These are phyloP conservation scores for Anthopleura xanthogrammica DNA, from an alignment of 92 coral and sea anemone species.

Conservation along the genomic window DNA sequence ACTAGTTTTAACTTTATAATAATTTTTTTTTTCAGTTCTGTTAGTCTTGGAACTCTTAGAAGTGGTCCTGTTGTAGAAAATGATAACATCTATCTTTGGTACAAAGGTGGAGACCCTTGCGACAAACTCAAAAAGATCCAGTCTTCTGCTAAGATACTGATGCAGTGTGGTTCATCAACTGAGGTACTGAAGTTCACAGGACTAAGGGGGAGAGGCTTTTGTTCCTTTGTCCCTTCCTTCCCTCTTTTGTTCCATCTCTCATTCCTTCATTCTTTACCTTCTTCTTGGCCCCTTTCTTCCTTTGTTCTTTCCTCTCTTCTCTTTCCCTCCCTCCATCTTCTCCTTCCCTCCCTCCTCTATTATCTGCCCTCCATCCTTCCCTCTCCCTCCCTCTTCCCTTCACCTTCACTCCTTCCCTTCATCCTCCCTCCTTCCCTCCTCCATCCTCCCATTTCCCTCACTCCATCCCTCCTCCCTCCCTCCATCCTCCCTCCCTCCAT, in stretches of 20 bases:
- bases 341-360: too few species aligned
- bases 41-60: slow-evolving; percentile 53
- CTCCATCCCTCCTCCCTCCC: neutral
- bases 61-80: slow-evolving; percentile 52
- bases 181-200: slow-evolving; percentile 45
- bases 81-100: slow-evolving; percentile 41
- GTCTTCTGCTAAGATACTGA: slow-evolving; percentile 51
- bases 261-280: slow-evolving; percentile 10
- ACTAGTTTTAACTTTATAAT: too few species aligned
- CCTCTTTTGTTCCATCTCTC: neutral
- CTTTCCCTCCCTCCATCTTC: neutral
- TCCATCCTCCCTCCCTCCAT: too few species aligned
- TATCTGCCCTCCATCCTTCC: neutral
- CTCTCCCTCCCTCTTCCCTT: neutral
- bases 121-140: neutral
- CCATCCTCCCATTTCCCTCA: neutral
- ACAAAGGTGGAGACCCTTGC: slow-evolving; percentile 62
- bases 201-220: neutral
- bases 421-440: neutral
- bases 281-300: neutral
- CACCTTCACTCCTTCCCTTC: neutral
- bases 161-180: slow-evolving; percentile 51
- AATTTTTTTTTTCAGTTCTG: slow-evolving; percentile 15
- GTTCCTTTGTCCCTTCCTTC: neutral
- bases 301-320: neutral